These are phyloP conservation scores for Balearica regulorum DNA, from an alignment of 2,797 vertebrate species.

Conservation along the genomic window DNA sequence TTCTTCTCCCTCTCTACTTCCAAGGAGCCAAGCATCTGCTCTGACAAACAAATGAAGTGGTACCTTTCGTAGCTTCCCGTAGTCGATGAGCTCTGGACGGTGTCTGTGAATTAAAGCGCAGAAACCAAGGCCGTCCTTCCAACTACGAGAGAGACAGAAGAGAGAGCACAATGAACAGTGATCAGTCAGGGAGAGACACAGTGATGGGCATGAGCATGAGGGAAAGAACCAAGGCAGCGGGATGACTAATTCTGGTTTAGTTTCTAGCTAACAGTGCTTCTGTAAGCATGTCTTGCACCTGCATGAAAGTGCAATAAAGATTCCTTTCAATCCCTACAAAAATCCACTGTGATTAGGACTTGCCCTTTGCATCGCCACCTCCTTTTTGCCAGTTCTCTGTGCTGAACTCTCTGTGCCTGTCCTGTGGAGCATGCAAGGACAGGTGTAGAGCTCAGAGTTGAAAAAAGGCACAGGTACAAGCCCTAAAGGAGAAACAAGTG, in stretches of 20 bases:
- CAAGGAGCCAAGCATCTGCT: not conserved
- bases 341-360: not conserved
- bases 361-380: not conserved
- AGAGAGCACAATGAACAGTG: conserved; percentile 7
- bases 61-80: conserved; percentile 96
- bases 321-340: not conserved
- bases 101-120: conserved; percentile 98
- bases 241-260: not conserved
- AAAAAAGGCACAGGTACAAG: not conserved
- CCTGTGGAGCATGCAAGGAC: not conserved
- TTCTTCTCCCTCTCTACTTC: not conserved
- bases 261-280: not conserved
- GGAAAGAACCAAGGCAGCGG: not conserved
- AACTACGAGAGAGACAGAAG: conserved; percentile 72
- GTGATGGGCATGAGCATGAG: not conserved
- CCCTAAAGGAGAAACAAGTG: not conserved
- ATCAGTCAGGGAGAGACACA: not conserved
- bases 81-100: conserved; percentile 97
- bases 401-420: not conserved
- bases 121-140: conserved; percentile 98
- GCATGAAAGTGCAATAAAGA: not conserved
- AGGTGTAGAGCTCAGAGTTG: not conserved
- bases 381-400: not conserved
- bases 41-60: not conserved
- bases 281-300: not conserved